A percentile compares a stretch with the other conserved stretches of the same genome.
Conservation (phyloP, 2,888 invertebrate genomes). For the Rhagonycha fulva region DNA sequence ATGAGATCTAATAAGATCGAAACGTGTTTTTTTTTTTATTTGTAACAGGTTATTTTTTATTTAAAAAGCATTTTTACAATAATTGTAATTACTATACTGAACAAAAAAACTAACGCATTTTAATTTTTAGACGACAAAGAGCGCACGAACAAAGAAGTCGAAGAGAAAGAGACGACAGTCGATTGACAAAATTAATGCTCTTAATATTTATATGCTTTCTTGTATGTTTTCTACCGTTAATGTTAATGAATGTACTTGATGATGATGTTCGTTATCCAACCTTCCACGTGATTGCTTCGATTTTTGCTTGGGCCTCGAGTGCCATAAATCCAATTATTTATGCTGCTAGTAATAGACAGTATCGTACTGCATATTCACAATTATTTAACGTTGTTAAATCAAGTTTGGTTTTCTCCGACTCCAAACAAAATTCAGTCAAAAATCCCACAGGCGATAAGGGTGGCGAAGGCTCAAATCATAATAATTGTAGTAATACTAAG, state of each 20-base stretch:
- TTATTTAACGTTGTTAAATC: slow-evolving; percentile 54
- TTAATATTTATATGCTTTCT: slow-evolving; percentile 87
- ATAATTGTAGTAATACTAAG: slow-evolving; percentile 7
- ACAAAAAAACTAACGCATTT: neutral
- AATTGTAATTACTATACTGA: too few species aligned
- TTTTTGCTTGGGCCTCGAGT: slow-evolving; percentile 88
- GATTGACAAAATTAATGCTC: slow-evolving; percentile 84
- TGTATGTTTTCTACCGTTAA: slow-evolving; percentile 83
- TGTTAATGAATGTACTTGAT: slow-evolving; percentile 87
- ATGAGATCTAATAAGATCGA: too few species aligned
- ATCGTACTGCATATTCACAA: slow-evolving; percentile 66
- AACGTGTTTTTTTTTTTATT: too few species aligned
- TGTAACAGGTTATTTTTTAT: too few species aligned
- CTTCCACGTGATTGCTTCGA: slow-evolving; percentile 81
- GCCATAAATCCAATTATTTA: slow-evolving; percentile 91
- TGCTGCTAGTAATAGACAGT: slow-evolving; percentile 86
- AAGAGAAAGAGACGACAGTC: slow-evolving; percentile 71
- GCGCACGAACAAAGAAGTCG: slow-evolving; percentile 38
- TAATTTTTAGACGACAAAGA: slow-evolving; percentile 41
- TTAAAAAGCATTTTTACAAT: too few species aligned
- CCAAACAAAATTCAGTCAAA: slow-evolving; percentile 34
- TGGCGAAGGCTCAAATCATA: slow-evolving; percentile 2
- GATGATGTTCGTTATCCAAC: slow-evolving; percentile 75
- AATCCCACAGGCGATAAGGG: slow-evolving; percentile 15
- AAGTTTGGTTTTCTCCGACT: slow-evolving; percentile 43